Evolutionary conservation across 2,888 invertebrate species (phyloP).

Genomic region (Agrotis exclamationis): DNA sequence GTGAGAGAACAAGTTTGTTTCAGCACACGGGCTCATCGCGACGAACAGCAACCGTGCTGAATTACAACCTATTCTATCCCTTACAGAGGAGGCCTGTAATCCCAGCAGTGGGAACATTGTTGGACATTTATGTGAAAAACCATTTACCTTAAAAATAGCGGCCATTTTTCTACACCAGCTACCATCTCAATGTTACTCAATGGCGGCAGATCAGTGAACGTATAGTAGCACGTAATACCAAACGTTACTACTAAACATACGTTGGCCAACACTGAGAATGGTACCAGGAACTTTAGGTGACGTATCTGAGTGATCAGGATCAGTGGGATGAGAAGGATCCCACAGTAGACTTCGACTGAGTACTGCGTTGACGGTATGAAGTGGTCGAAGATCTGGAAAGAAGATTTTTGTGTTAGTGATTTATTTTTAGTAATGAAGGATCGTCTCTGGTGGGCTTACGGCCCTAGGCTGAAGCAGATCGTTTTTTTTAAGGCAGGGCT

Average conservation of each 20-base stretch:
- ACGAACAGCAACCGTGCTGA: too few species aligned
- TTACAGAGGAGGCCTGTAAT: too few species aligned
- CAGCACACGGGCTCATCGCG: too few species aligned
- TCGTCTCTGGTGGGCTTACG: too few species aligned
- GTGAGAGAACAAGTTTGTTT: too few species aligned
- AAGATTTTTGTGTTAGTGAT: conserved; percentile 21
- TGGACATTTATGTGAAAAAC: not conserved
- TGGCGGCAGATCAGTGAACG: conserved; percentile 91
- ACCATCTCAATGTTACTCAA: conserved; percentile 75
- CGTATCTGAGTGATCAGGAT: conserved; percentile 93
- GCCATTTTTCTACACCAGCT: conserved; percentile 91
- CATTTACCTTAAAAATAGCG: conserved; percentile 94
- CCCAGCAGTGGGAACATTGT: too few species aligned
- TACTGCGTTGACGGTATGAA: conserved; percentile 80
- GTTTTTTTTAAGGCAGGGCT: too few species aligned
- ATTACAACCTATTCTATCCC: too few species aligned
- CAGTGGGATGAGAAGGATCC: conserved; percentile 93
- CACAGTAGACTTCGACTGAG: conserved; percentile 92
- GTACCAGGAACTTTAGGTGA: conserved; percentile 95
- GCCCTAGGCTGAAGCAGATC: too few species aligned
- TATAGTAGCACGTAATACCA: conserved; percentile 95
- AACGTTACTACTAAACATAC: conserved; percentile 94
- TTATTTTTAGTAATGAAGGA: too few species aligned
- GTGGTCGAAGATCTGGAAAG: conserved; percentile 90
- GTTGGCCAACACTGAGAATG: conserved; percentile 97